Percentiles rank a stretch among this genome's conserved stretches.
These are phyloP conservation scores for Bathynomus jamesi DNA, from an alignment of 1,140 invertebrate genomes.

Conservation along the genomic window DNA sequence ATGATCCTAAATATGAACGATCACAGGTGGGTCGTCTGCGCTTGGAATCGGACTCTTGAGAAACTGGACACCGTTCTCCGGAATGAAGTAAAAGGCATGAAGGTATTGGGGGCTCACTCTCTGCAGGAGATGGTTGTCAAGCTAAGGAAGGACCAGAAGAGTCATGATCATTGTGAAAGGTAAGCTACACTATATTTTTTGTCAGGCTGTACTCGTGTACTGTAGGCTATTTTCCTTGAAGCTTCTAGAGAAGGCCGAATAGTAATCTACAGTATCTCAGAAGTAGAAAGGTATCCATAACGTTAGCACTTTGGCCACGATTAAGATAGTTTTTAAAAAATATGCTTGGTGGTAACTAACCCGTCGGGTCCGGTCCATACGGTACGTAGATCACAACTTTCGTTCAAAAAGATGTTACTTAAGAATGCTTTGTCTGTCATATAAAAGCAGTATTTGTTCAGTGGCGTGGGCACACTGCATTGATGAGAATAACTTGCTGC, in stretches of 20 bases:
- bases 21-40: slow-evolving; percentile 96
- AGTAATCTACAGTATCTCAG: not conserved
- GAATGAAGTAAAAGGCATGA: slow-evolving; percentile 76
- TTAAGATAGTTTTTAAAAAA: too few species aligned
- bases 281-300: not conserved
- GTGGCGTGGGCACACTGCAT: too few species aligned
- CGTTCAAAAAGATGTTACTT: too few species aligned
- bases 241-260: not conserved
- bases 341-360: too few species aligned
- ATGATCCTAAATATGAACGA: slow-evolving; percentile 99
- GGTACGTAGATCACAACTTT: too few species aligned
- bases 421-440: too few species aligned
- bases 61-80: slow-evolving; percentile 72
- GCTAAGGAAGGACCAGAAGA: slow-evolving; percentile 82
- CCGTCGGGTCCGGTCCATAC: too few species aligned
- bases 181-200: slow-evolving; percentile 41
- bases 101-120: slow-evolving; percentile 87
- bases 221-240: too few species aligned
- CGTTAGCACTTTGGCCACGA: not conserved
- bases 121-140: slow-evolving; percentile 87
- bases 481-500: too few species aligned
- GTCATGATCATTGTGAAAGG: slow-evolving; percentile 96
- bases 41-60: slow-evolving; percentile 91
- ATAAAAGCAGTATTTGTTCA: too few species aligned
- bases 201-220: not conserved